A percentile compares a stretch with the other conserved stretches of the same genome.
phyloP scores from a whole-genome alignment of 2,113 vertebrate species.

The Oncorhynchus nerka region DNA sequence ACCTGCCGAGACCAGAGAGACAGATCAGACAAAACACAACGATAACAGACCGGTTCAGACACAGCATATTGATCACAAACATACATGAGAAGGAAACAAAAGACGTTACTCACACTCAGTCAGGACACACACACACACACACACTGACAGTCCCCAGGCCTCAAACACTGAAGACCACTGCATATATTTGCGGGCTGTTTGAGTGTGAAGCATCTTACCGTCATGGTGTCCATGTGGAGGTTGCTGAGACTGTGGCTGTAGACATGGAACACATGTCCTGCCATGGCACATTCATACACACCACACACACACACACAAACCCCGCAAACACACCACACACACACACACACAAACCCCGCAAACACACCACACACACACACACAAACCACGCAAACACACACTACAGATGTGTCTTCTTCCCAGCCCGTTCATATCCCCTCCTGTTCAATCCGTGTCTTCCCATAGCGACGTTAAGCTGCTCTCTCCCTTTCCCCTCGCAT shows the following conservation, averaged over 20 bases:
- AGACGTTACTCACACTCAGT: background rate
- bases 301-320: constrained; percentile 20
- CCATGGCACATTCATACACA: constrained; percentile 43
- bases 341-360: background rate
- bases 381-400: background rate
- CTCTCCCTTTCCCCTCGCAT: constrained; percentile 33
- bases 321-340: constrained; percentile 1
- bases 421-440: constrained; percentile 37
- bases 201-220: constrained; percentile 51
- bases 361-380: constrained; percentile 13
- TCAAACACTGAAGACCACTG: background rate
- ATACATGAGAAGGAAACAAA: background rate
- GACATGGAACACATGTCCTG: constrained; percentile 66
- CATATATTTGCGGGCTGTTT: background rate
- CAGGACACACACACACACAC: constrained; percentile 21
- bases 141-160: background rate
- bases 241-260: constrained; percentile 69
- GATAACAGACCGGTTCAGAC: background rate
- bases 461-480: constrained; percentile 67
- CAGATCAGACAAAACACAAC: background rate
- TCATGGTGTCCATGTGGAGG: constrained; percentile 62
- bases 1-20: constrained; percentile 75
- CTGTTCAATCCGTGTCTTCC: constrained; percentile 48
- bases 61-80: background rate
- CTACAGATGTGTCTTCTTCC: constrained; percentile 48